Base-by-base conservation (phyloP, 2,797 vertebrate species). In the Thalassophryne amazonica region DNA sequence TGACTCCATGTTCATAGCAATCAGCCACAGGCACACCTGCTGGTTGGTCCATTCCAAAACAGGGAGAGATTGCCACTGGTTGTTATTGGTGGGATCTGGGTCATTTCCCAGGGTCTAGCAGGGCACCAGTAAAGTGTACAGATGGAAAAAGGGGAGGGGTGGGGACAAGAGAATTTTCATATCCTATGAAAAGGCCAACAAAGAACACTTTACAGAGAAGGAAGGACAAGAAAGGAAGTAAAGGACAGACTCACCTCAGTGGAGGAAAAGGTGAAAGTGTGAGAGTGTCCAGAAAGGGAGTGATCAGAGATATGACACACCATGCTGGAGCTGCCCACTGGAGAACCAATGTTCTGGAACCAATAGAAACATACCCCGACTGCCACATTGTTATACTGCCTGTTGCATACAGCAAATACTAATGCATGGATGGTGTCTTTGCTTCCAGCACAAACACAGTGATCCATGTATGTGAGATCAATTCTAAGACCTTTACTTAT, bases 241-340 rank as follows among this genome's bases (percentile, higher is more conserved):
- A 29, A 63, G 57, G 61, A 73, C 33, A 80, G 87, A 83, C 93
- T 94, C 91, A 95, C 94, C 93, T 95, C 93, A 64, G 91, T 88
- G 78, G 93, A 94, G 63, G 93, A 94, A 90, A 94, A 94, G 83
- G 91, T 91, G 76, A 91, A 91, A 90, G 87, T 91, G 80, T 90
- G 89, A 78, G 93, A 92, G 83, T 91, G 88, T 81, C 92, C 93
- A 84, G 90, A 91, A 50, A 92, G 89, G 72, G 89, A 92, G 84
- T 88, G 88, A 58, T 92, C 92, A 87, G 91, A 90, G 78, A 92
- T 83, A 74, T 92, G 90, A 82, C 89, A 90, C 84, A 87, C 88
- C 84, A 93, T 86, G 85, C 90, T 91, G 86, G 89, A 90, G 76
- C 90, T 90, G 77, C 85, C 88, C 87, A 86, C 79, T 33, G 88